phyloP scores from a whole-genome alignment of 2,888 invertebrate genomes.

The Tetheella fluctuosa region DNA sequence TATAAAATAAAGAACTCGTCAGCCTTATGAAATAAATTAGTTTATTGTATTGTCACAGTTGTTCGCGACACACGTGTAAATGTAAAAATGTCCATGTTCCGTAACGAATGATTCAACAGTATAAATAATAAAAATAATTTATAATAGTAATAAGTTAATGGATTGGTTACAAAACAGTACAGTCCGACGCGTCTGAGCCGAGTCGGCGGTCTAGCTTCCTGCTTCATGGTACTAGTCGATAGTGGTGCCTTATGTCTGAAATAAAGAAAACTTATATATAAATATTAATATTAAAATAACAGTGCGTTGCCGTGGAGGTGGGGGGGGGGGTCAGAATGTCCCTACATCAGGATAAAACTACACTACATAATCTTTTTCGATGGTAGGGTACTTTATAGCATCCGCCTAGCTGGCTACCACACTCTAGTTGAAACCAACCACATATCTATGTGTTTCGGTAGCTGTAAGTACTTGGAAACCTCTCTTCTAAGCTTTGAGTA shows the following conservation, averaged over 20 bases:
- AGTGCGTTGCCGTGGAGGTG: too few relatives aligned
- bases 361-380: too few relatives aligned
- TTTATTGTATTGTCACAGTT: slow-evolving; percentile 79
- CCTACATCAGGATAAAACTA: too few relatives aligned
- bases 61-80: slow-evolving; percentile 64
- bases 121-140: slow-evolving; percentile 85
- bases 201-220: slow-evolving; percentile 52
- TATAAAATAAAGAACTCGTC: slow-evolving; percentile 52
- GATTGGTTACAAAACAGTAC: slow-evolving; percentile 79
- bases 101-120: slow-evolving; percentile 77
- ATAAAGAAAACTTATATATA: too few relatives aligned
- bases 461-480: too few relatives aligned
- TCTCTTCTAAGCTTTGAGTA: too few relatives aligned
- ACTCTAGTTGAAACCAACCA: too few relatives aligned
- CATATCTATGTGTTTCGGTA: too few relatives aligned
- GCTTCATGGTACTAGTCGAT: slow-evolving; percentile 45
- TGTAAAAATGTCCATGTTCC: slow-evolving; percentile 62
- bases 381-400: too few relatives aligned
- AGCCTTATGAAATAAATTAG: slow-evolving; percentile 82
- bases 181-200: slow-evolving; percentile 54
- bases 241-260: slow-evolving; percentile 58
- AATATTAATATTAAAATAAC: too few relatives aligned
- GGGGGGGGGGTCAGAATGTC: too few relatives aligned
- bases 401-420: too few relatives aligned
- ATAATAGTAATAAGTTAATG: slow-evolving; percentile 82